A percentile compares a stretch with the other conserved stretches of the same genome.
Conservation (phyloP, 2,113 vertebrate species). For the Rhynchomys soricoides region DNA sequence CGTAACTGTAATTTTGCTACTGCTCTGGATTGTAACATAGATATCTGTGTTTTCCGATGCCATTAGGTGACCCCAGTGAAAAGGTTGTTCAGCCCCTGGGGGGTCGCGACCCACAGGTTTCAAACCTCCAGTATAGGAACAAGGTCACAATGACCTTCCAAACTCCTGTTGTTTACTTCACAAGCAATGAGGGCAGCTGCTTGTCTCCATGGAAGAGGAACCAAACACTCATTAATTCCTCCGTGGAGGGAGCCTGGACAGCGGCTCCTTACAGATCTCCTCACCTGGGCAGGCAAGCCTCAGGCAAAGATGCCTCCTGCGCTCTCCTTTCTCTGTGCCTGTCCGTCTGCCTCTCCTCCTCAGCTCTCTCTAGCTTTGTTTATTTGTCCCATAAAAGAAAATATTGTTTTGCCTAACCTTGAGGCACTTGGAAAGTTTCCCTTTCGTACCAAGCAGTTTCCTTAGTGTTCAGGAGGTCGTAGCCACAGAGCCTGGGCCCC, state of each 20-base stretch:
- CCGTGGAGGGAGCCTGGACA: fast-evolving
- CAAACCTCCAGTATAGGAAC: neutral
- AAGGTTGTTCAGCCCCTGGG: neutral
- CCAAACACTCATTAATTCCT: neutral
- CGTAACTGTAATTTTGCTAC: neutral
- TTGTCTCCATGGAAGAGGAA: neutral
- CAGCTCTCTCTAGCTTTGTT: neutral
- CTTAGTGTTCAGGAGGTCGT: neutral
- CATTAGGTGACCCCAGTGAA: neutral
- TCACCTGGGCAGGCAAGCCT: too few relatives aligned
- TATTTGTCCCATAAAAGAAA: neutral
- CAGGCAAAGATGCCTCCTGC: neutral
- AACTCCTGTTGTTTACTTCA: neutral
- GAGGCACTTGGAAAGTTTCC: neutral
- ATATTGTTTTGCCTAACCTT: too few relatives aligned
- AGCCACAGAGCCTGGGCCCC: neutral
- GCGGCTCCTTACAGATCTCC: neutral
- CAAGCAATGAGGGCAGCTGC: neutral
- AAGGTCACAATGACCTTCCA: neutral
- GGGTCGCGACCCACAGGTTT: neutral
- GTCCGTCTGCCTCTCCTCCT: neutral
- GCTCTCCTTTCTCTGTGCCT: fast-evolving
- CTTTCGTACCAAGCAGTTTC: neutral
- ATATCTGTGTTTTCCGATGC: neutral
- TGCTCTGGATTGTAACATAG: neutral